Conservation (phyloP, 2,888 invertebrate species). For the Platypus cylindrus region DNA sequence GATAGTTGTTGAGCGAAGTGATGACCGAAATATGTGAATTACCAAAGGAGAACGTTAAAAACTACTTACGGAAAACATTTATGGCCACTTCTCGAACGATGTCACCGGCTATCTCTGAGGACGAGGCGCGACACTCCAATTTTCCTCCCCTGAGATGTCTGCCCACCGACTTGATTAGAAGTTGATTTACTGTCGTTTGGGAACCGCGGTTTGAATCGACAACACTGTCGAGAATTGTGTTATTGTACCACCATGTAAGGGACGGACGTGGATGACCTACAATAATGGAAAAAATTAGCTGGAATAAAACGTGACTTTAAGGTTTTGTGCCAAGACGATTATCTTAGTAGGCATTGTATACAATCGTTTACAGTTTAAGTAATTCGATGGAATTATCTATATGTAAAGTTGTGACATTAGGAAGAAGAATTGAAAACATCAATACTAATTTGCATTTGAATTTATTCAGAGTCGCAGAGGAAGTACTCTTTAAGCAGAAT, state of each 20-base stretch:
- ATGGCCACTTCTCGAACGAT: constrained; percentile 61
- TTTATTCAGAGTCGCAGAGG: too few relatives aligned
- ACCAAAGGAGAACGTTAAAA: constrained; percentile 1
- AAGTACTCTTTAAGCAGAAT: too few relatives aligned
- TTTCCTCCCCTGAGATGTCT: constrained; percentile 59
- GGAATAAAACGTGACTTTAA: not conserved
- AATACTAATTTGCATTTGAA: too few relatives aligned
- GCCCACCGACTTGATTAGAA: constrained; percentile 58
- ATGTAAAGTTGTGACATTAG: not conserved
- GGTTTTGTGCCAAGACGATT: too few relatives aligned
- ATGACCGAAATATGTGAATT: not conserved
- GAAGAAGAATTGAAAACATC: not conserved
- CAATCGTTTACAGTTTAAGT: too few relatives aligned
- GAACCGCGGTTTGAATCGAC: constrained; percentile 54
- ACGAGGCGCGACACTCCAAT: constrained; percentile 66
- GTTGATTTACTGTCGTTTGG: constrained; percentile 57
- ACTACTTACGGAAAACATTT: constrained; percentile 47
- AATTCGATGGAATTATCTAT: too few relatives aligned
- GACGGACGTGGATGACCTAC: constrained; percentile 70
- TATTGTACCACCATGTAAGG: constrained; percentile 74
- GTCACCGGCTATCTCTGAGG: constrained; percentile 56
- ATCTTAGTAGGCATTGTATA: too few relatives aligned
- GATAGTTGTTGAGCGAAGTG: too few relatives aligned
- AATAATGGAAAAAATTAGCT: constrained; percentile 13
- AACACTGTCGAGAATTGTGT: constrained; percentile 57